Base-by-base conservation (phyloP, 1,140 invertebrate species). In the Drosophila murphyi region DNA sequence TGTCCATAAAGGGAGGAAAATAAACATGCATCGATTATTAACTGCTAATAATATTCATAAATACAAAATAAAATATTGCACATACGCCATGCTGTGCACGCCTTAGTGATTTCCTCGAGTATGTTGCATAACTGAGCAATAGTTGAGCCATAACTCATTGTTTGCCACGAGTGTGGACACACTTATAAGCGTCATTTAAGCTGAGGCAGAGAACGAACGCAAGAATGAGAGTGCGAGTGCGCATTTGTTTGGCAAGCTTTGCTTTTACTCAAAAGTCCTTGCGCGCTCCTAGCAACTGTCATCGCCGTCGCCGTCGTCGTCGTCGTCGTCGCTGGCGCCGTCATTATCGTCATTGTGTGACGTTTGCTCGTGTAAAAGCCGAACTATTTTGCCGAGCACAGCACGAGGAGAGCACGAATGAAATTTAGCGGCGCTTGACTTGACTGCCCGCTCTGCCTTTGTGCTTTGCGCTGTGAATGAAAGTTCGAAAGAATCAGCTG, bases 391-490 rank as follows among this genome's bases (percentile, higher is more conserved):
- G 55, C 32, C 51, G 20, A 65, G 20, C 55, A 31, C 4, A 39
- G 37, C 31, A 28, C 50, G 43, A 75, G 67, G 76, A 85, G 70
- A 47, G 52, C 61, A 63, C 67, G 39, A 43, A 68, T 48, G 68
- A 75, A 71, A 67, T 34, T 55, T 20, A 20, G 73, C 76, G 63
- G 63, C 45, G 69, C 72, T 80, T 80, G 51, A 56, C 34, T 54
- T 80, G 51, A 56, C 34, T 54, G 60, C 52, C 60, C 54, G 3
- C 47, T 48, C 55, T 51, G 61, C 70, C 35, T 72, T 72, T 76
- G 69, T 86, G 82, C 76, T 63, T 76, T 78, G 69, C 69, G 78
- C 80, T 88, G 85, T 89, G 85, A 89, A 89, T 89, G 85, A 88
- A 88, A 83, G 81, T 89, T 82, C 74, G 68, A 72, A 80, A 47